Base-by-base conservation (phyloP, 2,888 invertebrate genomes). In the Macrosiphum euphorbiae region DNA sequence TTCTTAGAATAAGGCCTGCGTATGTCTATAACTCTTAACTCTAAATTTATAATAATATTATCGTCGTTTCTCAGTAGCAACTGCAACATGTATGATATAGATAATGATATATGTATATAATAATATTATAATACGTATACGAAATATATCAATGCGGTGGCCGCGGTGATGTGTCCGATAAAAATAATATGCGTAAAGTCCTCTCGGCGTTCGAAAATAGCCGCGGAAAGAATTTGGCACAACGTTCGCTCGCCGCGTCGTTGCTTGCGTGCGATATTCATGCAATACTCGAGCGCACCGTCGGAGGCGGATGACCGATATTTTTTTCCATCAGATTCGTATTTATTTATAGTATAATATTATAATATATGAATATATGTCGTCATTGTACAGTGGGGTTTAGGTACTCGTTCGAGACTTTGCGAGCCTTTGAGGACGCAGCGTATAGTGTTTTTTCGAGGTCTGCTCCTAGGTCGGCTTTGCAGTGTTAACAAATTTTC, bases 211-310 rank as follows among this genome's bases (percentile, higher is more conserved):
- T 91, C 84, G 55, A 44, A 91, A 91, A 91, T 91, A 91, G 91
- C 89, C 35, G n/a, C n/a, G n/a, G 67, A 67, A 78, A 78, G 91
- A 91, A 91, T 91, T 91, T 91, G 91, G 91, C 91, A 91, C 90
- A 28, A 44, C 78, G 47, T 91, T 84, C 52, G 61, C 52, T 85
- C 55, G 84, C 84, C 85, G 91, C 91, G 52, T 35, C 67, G 88
- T 41, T 55, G 55, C 26, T 35, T 24, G 50, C 50, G 78, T 50
- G 90, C 67, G 78, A 78, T 78, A 78, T 78, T 41, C 35, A 35
- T 78, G 78, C 78, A 78, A 78, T 78, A 35, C 35, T 20, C 20
- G 26, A 78, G 20, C 78, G 35, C 8, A 3, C 8, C 35, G 20
- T 78, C 35, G 35, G 78, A 78, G 78, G 78, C 78, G 78, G 78